Conservation (phyloP, 30 jellyfish, hydroid and myxozoan species). For the Hydractinia symbiolongicarpus region DNA sequence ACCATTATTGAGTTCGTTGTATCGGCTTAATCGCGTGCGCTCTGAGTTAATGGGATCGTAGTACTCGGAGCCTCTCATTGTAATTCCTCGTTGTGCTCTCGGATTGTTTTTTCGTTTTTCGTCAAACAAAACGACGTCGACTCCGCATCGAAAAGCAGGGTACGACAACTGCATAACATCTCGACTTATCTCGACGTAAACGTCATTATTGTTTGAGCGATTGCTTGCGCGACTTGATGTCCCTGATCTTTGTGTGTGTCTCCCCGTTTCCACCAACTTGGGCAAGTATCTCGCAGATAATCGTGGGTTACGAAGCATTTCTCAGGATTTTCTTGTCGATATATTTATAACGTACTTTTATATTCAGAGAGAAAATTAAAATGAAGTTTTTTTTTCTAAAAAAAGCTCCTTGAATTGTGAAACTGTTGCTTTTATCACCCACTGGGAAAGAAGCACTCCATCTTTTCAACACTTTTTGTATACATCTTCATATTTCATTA, state of each 20-base stretch:
- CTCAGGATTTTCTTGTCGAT: background rate
- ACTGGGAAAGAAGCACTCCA: too few relatives aligned
- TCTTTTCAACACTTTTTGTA: background rate
- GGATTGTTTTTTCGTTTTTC: background rate
- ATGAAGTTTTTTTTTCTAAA: too few relatives aligned
- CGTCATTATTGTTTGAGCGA: background rate
- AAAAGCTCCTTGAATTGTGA: too few relatives aligned
- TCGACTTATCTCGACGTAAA: background rate
- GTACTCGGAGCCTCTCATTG: constrained; percentile 7
- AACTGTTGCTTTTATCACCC: too few relatives aligned
- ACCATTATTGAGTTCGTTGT: too few relatives aligned
- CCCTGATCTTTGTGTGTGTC: background rate
- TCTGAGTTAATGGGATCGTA: too few relatives aligned
- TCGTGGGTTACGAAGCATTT: background rate
- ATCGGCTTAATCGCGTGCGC: too few relatives aligned
- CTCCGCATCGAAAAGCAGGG: constrained; percentile 12
- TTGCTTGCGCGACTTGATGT: background rate
- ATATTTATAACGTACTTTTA: background rate
- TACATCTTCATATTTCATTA: background rate
- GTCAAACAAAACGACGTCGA: background rate
- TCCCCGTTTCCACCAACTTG: background rate
- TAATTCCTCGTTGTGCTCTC: background rate
- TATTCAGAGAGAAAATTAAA: too few relatives aligned
- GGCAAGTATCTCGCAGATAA: constrained; percentile 4
- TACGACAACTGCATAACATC: constrained; percentile 15